A percentile compares a stretch with the other conserved stretches of the same genome.
Conservation (phyloP, 2,797 vertebrate genomes). For the Pseudochirops cupreus region DNA sequence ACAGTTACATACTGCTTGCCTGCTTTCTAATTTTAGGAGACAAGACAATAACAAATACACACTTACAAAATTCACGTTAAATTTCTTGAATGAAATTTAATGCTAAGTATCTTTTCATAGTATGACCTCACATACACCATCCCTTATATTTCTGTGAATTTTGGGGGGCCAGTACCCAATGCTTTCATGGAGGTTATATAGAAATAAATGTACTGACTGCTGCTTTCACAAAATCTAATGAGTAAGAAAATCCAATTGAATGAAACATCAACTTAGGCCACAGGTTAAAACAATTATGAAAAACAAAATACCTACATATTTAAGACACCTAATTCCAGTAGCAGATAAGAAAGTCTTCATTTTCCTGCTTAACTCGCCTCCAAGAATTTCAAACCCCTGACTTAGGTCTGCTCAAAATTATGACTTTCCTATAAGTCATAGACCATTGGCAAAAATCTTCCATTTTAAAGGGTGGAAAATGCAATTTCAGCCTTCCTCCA, state of each 20-base stretch:
- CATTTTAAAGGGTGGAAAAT: neutral
- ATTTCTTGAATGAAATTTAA: neutral
- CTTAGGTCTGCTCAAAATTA: neutral
- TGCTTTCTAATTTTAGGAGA: neutral
- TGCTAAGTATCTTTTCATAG: neutral
- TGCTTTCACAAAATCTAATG: slow-evolving; percentile 1
- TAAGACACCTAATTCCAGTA: neutral
- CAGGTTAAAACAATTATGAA: neutral
- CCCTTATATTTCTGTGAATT: neutral
- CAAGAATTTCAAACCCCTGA: neutral
- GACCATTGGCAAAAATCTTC: neutral
- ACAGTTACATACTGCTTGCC: neutral
- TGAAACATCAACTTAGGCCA: neutral
- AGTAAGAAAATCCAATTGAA: slow-evolving; percentile 20
- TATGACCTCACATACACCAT: slow-evolving; percentile 14
- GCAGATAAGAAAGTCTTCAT: neutral
- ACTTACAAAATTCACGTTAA: slow-evolving; percentile 13
- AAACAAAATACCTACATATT: neutral
- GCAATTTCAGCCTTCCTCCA: neutral
- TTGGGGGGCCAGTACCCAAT: neutral
- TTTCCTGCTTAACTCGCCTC: neutral
- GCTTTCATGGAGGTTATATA: neutral
- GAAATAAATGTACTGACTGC: neutral
- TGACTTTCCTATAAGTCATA: neutral
- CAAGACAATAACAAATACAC: neutral